Evolutionary conservation across 2,113 vertebrate species (phyloP).

Genomic region (Rafetus swinhoei): DNA sequence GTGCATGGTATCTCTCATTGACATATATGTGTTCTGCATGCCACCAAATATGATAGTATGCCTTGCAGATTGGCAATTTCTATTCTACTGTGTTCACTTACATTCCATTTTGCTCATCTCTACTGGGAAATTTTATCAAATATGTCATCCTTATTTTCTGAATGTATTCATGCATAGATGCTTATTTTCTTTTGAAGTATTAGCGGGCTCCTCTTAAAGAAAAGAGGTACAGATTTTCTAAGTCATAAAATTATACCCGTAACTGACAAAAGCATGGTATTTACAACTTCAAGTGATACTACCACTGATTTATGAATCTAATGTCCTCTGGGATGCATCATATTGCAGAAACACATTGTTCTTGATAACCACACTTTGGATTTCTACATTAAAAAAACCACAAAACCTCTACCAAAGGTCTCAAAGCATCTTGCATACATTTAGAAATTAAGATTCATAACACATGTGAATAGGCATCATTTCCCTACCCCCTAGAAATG

Average conservation of each 20-base stretch:
- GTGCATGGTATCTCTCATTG: not conserved
- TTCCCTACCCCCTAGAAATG: not conserved
- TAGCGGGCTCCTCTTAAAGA: slow-evolving; percentile 15
- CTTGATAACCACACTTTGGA: not conserved
- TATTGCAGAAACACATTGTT: not conserved
- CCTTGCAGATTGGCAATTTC: not conserved
- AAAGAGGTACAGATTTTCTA: slow-evolving; percentile 7
- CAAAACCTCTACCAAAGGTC: not conserved
- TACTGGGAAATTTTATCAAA: not conserved
- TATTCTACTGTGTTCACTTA: not conserved
- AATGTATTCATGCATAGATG: not conserved
- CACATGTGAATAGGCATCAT: not conserved
- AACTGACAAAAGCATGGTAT: not conserved
- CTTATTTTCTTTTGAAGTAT: slow-evolving; percentile 10
- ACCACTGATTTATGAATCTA: slow-evolving; percentile 1
- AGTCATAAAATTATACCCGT: not conserved
- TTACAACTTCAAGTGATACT: not conserved
- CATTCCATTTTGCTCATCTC: not conserved
- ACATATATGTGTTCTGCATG: accelerated
- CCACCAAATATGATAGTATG: accelerated
- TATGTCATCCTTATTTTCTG: not conserved
- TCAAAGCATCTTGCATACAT: not conserved
- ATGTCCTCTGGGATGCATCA: not conserved
- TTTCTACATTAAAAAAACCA: not conserved
- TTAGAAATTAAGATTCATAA: not conserved